phyloP scores from a whole-genome alignment of 2,113 vertebrate species.

The human (Homo sapiens) region DNA sequence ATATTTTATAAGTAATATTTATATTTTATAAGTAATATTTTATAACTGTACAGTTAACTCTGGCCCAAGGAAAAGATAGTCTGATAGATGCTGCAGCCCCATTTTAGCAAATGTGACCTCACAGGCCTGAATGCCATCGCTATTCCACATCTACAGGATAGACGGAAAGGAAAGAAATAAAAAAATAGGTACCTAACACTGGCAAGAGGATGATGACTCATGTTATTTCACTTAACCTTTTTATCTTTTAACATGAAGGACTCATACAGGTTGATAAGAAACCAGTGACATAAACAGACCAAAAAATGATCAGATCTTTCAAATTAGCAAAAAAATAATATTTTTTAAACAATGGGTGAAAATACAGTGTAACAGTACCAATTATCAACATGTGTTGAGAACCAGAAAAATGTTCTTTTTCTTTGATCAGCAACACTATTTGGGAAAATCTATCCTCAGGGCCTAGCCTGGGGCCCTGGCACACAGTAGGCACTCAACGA shows the following conservation, averaged over 20 bases:
- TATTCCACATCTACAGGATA: background rate
- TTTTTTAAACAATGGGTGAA: background rate
- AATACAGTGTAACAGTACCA: background rate
- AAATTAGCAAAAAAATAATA: background rate
- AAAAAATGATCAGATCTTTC: background rate
- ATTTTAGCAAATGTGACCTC: background rate
- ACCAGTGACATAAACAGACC: background rate
- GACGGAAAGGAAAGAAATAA: background rate
- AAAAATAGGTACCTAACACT: background rate
- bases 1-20: no score
- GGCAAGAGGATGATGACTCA: background rate
- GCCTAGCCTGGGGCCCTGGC: background rate
- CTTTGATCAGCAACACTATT: background rate
- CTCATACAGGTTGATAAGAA: background rate
- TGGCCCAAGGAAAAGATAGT: background rate
- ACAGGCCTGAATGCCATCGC: background rate
- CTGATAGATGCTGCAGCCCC: background rate
- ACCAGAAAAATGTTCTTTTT: background rate
- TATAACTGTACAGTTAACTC: background rate
- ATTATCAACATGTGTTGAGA: background rate
- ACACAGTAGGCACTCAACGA: background rate
- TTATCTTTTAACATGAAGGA: background rate
- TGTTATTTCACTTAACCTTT: background rate
- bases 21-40: constrained; percentile 31
- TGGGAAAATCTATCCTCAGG: background rate